Percentiles rank a stretch among this genome's conserved stretches.
Evolutionary conservation across 2,113 vertebrate species (phyloP).

Genomic region (Protomyctophum bolini): DNA sequence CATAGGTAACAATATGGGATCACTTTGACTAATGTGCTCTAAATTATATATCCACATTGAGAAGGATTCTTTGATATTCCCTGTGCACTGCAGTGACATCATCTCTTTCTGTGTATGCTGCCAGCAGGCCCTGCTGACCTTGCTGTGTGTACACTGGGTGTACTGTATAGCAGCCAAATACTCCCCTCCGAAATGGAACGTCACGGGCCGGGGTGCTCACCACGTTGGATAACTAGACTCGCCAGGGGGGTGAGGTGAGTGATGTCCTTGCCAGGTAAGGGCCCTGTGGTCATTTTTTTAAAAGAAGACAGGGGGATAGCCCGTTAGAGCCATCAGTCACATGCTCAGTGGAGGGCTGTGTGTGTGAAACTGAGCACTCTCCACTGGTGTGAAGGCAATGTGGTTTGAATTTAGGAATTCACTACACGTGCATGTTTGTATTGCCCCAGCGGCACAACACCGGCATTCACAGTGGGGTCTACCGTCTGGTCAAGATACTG

Average conservation of each 20-base stretch:
- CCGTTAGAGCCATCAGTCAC: neutral
- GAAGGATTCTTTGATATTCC: slow-evolving; percentile 65
- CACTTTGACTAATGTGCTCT: slow-evolving; percentile 60
- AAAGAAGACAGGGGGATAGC: slow-evolving; percentile 24
- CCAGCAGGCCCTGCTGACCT: slow-evolving; percentile 53
- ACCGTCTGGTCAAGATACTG: neutral
- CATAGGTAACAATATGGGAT: slow-evolving; percentile 65
- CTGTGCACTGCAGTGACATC: slow-evolving; percentile 60
- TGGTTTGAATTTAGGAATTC: slow-evolving; percentile 40
- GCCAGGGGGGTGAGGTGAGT: slow-evolving; percentile 33
- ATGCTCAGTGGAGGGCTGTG: neutral
- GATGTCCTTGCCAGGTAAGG: slow-evolving; percentile 18
- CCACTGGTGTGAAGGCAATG: slow-evolving; percentile 14
- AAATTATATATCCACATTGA: slow-evolving; percentile 64
- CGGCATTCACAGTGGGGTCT: slow-evolving; percentile 24
- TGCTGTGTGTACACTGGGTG: slow-evolving; percentile 13
- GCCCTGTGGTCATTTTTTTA: slow-evolving; percentile 30
- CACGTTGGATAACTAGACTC: slow-evolving; percentile 30
- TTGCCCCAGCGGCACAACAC: too few species aligned
- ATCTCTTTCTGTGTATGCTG: slow-evolving; percentile 53
- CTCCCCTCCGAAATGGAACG: slow-evolving; percentile 46
- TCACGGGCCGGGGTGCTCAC: slow-evolving; percentile 33
- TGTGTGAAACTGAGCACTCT: slow-evolving; percentile 21
- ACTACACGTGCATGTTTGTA: slow-evolving; percentile 13
- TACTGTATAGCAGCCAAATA: slow-evolving; percentile 52